phyloP scores from a whole-genome alignment of 2,888 invertebrate species.

The Tubulanus polymorphus region DNA sequence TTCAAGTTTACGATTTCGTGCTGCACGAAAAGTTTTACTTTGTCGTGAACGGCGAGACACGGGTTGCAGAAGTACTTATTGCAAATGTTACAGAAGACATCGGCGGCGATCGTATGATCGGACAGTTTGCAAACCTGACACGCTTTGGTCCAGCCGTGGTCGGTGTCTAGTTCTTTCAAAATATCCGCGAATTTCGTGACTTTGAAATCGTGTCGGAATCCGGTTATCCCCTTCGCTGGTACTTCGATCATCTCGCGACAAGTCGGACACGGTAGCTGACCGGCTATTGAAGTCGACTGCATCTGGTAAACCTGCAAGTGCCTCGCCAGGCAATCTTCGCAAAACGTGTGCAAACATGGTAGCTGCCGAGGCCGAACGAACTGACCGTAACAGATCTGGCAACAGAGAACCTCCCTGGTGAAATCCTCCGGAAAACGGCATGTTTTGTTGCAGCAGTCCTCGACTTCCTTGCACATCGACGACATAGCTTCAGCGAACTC shows the following conservation, averaged over 20 bases:
- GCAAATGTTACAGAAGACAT: neutral
- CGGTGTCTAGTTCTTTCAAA: neutral
- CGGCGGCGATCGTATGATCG: neutral
- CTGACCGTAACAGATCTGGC: neutral
- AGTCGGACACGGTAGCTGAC: neutral
- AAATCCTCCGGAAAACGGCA: conserved; percentile 2
- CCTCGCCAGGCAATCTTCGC: neutral
- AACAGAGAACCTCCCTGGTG: neutral
- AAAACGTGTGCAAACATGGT: neutral
- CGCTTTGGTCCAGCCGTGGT: neutral
- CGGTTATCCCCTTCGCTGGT: conserved; percentile 7
- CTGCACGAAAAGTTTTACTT: neutral
- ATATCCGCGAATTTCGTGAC: neutral
- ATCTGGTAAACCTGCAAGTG: neutral
- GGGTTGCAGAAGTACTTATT: neutral
- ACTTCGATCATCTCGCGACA: conserved; percentile 2
- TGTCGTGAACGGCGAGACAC: neutral
- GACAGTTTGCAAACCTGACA: conserved; percentile 1
- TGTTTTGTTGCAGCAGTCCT: too few species aligned
- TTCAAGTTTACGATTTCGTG: neutral
- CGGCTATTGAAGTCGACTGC: neutral
- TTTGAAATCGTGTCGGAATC: conserved; percentile 8
- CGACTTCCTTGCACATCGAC: too few species aligned
- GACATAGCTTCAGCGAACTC: too few species aligned
- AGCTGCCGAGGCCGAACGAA: neutral